Evolutionary conservation across 2,797 vertebrate genomes (phyloP), one percentile per base, ranked within the genome.

Genomic region (Etheostoma nigrum): DNA sequence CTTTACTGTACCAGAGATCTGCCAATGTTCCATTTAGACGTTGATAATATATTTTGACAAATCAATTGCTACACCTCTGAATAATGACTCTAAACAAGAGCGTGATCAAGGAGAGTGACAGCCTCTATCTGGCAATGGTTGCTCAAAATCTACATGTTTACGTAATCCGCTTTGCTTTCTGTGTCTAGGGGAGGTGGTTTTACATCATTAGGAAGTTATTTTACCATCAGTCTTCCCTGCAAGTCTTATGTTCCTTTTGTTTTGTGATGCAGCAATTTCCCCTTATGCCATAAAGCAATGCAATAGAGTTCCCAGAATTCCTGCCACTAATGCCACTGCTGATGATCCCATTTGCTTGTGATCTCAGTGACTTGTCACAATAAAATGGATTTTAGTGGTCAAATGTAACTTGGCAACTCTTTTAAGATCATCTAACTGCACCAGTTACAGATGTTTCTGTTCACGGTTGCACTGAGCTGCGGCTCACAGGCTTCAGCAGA

Each of bases 401-500:
- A n/a, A 36, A 53, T 69, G 6, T 4, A 45, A 16, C 4, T 27
- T 16, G 18, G 11, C 3, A 2, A 14, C 18, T 58, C 8, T 3
- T 23, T 0, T 5, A 6, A 45, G 9, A 18, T 40, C 36, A 11
- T 40, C 10, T 21, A 10, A n/a, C 6, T 49, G 2, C 6, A 12
- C 19, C 48, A 15, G 40, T 4, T 5, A 5, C 1, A 27, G 15
- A 27, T 49, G 47, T 55, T 13, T 61, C 1, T 60, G 58, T 2
- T 23, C 48, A 1, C 8, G 49, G 44, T 9, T 25, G 30, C 33
- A 1, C n/a, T 78, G 25, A 64, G 70, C 74, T 65, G 70, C 57
- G 44, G 62, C 69, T 83, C 69, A 5, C 59, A 40, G 78, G 72
- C 77, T 84, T 53, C 79, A 84, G 64, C 70, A n/a, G 21, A 23